phyloP scores from a whole-genome alignment of 2,113 vertebrate species.

The Tautogolabrus adspersus region DNA sequence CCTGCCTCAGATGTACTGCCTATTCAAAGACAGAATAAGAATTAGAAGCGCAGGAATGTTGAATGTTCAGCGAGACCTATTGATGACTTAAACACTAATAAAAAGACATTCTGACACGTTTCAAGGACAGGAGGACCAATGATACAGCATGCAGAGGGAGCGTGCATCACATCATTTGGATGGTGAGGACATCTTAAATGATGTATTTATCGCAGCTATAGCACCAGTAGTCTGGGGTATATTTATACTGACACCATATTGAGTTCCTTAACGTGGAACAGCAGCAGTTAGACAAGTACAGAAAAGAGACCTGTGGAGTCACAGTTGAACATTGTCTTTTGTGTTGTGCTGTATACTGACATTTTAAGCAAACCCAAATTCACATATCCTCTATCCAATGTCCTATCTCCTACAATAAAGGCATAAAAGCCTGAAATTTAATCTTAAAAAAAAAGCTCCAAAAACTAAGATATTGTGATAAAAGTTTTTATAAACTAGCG shows the following conservation, averaged over 20 bases:
- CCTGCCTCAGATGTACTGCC: slow-evolving; percentile 6
- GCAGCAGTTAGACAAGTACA: slow-evolving; percentile 24
- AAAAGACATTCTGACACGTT: slow-evolving; percentile 34
- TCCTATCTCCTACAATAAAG: too few relatives aligned
- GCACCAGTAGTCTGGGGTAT: slow-evolving; percentile 35
- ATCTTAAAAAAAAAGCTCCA: too few relatives aligned
- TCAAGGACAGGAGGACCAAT: slow-evolving; percentile 40
- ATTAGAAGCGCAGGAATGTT: slow-evolving; percentile 38
- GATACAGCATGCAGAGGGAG: background rate
- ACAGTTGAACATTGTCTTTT: slow-evolving; percentile 11
- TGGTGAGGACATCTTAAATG: slow-evolving; percentile 24
- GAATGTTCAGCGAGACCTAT: slow-evolving; percentile 12
- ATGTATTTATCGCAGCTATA: slow-evolving; percentile 36
- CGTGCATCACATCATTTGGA: slow-evolving; percentile 33
- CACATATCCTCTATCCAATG: too few relatives aligned
- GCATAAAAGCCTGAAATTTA: too few relatives aligned
- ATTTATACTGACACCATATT: slow-evolving; percentile 29
- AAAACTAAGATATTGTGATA: too few relatives aligned
- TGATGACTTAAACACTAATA: slow-evolving; percentile 32
- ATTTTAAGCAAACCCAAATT: background rate
- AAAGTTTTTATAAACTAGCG: too few relatives aligned
- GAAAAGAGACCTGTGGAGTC: slow-evolving; percentile 35
- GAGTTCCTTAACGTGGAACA: slow-evolving; percentile 18
- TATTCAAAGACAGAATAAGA: slow-evolving; percentile 39
- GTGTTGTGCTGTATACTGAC: slow-evolving; percentile 31